A percentile compares a stretch with the other conserved stretches of the same genome.
These are phyloP conservation scores for Heliconius erato DNA, from an alignment of 2,888 invertebrate genomes.

Conservation along the genomic window DNA sequence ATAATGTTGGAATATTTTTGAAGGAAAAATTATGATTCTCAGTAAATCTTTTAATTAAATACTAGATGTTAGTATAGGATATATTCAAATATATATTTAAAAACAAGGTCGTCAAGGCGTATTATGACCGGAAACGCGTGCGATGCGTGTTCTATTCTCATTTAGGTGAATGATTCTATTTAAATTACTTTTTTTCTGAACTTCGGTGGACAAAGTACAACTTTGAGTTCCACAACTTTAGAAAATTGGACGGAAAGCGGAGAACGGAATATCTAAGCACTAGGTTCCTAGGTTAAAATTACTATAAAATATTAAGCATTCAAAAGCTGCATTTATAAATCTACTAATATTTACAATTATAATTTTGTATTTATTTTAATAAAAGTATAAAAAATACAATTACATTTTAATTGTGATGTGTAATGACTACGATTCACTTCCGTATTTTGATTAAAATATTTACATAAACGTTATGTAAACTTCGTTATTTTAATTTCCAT, in stretches of 20 bases:
- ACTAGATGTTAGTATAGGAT: too few species aligned
- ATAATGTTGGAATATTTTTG: not conserved
- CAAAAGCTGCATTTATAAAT: not conserved
- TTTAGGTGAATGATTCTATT: too few species aligned
- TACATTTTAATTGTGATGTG: not conserved
- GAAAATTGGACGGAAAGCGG: too few species aligned
- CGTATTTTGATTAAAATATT: constrained; percentile 9
- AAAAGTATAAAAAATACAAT: not conserved
- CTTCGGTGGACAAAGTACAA: too few species aligned
- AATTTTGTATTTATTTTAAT: not conserved
- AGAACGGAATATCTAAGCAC: too few species aligned
- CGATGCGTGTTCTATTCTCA: too few species aligned
- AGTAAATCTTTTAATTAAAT: too few species aligned
- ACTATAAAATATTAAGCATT: not conserved
- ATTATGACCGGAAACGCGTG: too few species aligned
- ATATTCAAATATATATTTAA: not conserved
- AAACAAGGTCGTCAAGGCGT: not conserved
- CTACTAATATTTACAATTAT: not conserved
- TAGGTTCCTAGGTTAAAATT: not conserved
- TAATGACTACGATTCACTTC: not conserved
- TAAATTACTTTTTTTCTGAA: too few species aligned
- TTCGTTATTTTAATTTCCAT: not conserved
- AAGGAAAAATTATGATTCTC: not conserved
- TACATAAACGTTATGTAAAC: not conserved
- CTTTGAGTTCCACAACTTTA: too few species aligned